Base-by-base conservation (phyloP, 2,113 vertebrate species). In the Synchiropus splendidus region DNA sequence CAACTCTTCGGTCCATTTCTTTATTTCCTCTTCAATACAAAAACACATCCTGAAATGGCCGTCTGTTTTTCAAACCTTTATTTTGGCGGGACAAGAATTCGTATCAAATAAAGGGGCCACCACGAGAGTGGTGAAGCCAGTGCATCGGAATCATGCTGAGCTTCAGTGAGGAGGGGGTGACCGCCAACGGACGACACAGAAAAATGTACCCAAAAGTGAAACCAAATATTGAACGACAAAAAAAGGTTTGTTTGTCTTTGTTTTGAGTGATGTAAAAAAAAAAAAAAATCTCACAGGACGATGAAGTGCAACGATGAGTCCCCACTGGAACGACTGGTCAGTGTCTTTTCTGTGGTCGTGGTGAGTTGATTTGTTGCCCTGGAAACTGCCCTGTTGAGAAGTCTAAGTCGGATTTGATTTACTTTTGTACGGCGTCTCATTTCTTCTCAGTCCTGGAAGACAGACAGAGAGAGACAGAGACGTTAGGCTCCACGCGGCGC, bases 381-480 rank as follows among this genome's bases (percentile, higher is more conserved):
- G 21, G 21, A 27, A 27, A 27, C 21, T 27, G 21, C 21, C 8
- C n/a, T 4, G 21, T 27, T 5, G 21, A 27, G 4, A 4, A 27
- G 9, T 34, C 63, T 51, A 63, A 61, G 64, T 72, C 59, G 36
- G 51, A 67, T 62, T 57, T 75, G 69, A 60, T 63, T 38, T 8
- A 42, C 45, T 67, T 58, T 48, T 36, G 36, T 21, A 31, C 14
- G 9, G n/a, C n/a, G n/a, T n/a, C 31, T 80, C 70, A 85, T 71
- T 87, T 86, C 57, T 72, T 71, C 48, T 78, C 75, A 37, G 62
- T 50, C 81, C 85, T 87, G 78, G 48, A 58, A 64, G 16, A 64
- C n/a, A 45, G 6, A 52, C 17, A n/a, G 30, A 18, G 32, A 16
- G 13, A 35, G 10, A 16, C 18, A 1, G 6, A 6, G 2, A 48